A percentile compares a stretch with the other conserved stretches of the same genome.
Evolutionary conservation across 2,113 vertebrate genomes (phyloP).

Genomic region (Microcebus lehilahytsara): DNA sequence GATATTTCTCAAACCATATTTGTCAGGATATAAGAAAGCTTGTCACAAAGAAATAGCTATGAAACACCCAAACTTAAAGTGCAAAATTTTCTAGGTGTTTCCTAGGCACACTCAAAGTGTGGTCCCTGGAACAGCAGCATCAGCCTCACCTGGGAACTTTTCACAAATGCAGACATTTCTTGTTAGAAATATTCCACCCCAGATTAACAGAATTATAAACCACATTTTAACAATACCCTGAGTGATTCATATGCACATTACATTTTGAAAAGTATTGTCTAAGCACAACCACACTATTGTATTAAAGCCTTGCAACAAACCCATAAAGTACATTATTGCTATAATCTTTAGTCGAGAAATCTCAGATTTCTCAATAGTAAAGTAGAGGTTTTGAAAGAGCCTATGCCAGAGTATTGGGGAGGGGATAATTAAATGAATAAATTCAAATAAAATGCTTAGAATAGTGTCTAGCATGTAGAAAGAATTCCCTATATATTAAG

Average conservation of each 20-base stretch:
- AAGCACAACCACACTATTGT: background rate
- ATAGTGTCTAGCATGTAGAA: background rate
- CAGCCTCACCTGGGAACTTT: background rate
- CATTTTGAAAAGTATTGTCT: background rate
- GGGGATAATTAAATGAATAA: background rate
- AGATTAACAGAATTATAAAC: background rate
- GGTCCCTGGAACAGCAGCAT: background rate
- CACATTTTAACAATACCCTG: background rate
- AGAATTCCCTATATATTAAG: background rate
- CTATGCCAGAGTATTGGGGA: background rate
- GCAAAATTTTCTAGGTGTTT: background rate
- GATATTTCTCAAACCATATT: background rate
- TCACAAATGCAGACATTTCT: background rate
- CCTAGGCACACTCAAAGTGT: background rate
- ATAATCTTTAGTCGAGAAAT: background rate
- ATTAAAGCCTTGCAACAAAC: background rate
- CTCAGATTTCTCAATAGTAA: background rate
- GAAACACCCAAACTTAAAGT: background rate
- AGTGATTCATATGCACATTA: background rate
- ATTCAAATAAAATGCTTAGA: conserved; percentile 26
- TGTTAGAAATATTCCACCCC: background rate
- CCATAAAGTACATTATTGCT: background rate
- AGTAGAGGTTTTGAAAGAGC: background rate
- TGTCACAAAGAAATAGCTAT: background rate
- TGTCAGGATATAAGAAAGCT: background rate